Evolutionary conservation across 1,140 invertebrate species (phyloP), one percentile per base, ranked within the genome.

Genomic region (Nomia melanderi): DNA sequence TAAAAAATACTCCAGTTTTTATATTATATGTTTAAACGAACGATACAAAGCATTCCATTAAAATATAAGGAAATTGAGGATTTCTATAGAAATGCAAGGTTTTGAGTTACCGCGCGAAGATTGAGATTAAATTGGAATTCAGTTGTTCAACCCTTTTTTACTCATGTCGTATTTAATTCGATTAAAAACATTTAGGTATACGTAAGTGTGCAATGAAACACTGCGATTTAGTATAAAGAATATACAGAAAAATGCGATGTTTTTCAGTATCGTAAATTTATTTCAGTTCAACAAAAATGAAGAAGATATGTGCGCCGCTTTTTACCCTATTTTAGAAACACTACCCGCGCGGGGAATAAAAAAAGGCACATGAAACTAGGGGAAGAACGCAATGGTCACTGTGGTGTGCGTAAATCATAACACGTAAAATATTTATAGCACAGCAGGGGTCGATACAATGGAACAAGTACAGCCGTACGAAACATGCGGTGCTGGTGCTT

Each of bases 371-470:
- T 75, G 65, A 78, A 82, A 74, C 76, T 56, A 44, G 59, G 66
- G 66, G 65, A 69, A 53, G 66, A 82, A 73, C 54, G 66, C 69
- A 83, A 63, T 66, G 74, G 74, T 78, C 74, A 82, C 71, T 76
- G 70, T 83, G 70, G 77, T 82, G 79, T 72, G 75, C 73, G 74
- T 77, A 70, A 79, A 82, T 79, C 77, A 73, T 70, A 83, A 84
- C 67, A 69, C 81, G 57, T 84, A 79, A 83, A 83, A 83, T 79
- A 83, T 84, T 79, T 73, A 85, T 81, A 79, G 69, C 72, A 69
- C 25, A 69, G 47, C 59, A 80, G 56, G 60, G 76, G 70, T 67
- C 54, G 39, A 44, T 71, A 63, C 41, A 78, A 72, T 78, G 60
- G 60, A 67, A 76, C 70, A 62, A 78, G 53, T 71, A 76, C 65